Conservation (phyloP, 37 sponge, comb jelly and placozoan genomes). For the Theonella swinhoei region DNA sequence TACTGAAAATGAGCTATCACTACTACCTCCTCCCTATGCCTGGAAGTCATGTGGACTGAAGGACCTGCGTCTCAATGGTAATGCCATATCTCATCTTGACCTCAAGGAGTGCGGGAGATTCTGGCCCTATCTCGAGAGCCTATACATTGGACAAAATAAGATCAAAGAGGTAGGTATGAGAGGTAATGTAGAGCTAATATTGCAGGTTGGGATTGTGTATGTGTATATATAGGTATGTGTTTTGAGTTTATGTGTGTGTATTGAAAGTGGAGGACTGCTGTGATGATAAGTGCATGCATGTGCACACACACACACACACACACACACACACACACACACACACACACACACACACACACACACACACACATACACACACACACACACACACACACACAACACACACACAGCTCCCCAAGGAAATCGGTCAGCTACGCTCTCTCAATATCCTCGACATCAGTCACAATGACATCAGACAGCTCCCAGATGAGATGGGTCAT, state of each 20-base stretch:
- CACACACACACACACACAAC: no score
- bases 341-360: no score
- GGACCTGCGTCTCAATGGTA: constrained; percentile 37
- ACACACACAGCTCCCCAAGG: constrained; percentile 64
- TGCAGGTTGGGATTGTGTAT: no score
- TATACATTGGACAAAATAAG: constrained; percentile 57
- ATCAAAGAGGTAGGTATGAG: constrained; percentile 41
- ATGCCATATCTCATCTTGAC: constrained; percentile 32
- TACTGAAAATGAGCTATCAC: constrained; percentile 62
- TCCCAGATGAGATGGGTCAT: constrained; percentile 83
- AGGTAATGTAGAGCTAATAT: neutral
- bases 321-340: no score
- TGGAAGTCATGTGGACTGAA: constrained; percentile 67
- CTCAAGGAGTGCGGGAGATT: constrained; percentile 20
- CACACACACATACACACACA: no score
- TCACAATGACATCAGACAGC: constrained; percentile 70
- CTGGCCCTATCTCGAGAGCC: constrained; percentile 68
- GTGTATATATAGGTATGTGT: no score
- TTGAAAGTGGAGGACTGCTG: no score
- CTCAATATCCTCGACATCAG: constrained; percentile 70
- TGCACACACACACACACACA: no score
- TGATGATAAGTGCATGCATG: no score
- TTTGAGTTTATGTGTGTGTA: no score
- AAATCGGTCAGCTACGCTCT: constrained; percentile 52
- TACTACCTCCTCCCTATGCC: constrained; percentile 61